Evolutionary conservation across 2,797 vertebrate species (phyloP).

Genomic region (Sebastes iracundus): DNA sequence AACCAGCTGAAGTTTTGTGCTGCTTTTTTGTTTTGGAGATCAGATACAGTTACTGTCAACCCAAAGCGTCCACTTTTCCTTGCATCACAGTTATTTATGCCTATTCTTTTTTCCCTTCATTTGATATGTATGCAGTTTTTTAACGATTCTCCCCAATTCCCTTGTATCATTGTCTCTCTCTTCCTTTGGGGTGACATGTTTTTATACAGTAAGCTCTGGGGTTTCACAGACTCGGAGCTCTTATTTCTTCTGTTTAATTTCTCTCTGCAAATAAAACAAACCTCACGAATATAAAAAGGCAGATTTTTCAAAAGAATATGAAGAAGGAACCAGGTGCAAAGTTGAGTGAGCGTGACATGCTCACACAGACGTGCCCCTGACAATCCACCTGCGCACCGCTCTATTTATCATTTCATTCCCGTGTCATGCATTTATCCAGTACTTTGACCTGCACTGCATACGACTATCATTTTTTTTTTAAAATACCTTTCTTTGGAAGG

Average conservation of each 20-base stretch:
- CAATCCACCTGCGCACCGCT: background rate
- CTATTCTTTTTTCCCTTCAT: background rate
- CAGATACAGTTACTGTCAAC: slow-evolving; percentile 1
- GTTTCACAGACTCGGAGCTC: background rate
- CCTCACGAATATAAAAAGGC: background rate
- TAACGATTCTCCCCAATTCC: background rate
- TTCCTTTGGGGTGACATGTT: background rate
- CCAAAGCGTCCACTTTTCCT: background rate
- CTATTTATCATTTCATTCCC: background rate
- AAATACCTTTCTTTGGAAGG: background rate
- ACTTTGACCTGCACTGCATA: background rate
- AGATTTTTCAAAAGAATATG: slow-evolving; percentile 5
- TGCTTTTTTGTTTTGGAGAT: background rate
- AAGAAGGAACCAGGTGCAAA: background rate
- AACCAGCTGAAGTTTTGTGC: background rate
- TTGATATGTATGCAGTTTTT: background rate
- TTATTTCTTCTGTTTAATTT: slow-evolving; percentile 1
- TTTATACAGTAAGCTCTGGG: background rate
- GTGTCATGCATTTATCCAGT: background rate
- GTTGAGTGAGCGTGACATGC: background rate
- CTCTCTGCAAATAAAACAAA: slow-evolving; percentile 11
- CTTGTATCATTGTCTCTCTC: background rate
- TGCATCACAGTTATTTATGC: slow-evolving; percentile 1
- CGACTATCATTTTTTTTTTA: background rate
- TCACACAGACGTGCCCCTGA: background rate